Percentiles rank a stretch among this genome's conserved stretches.
phyloP scores from a whole-genome alignment of 2,113 vertebrate genomes.

The Monopterus albus region DNA sequence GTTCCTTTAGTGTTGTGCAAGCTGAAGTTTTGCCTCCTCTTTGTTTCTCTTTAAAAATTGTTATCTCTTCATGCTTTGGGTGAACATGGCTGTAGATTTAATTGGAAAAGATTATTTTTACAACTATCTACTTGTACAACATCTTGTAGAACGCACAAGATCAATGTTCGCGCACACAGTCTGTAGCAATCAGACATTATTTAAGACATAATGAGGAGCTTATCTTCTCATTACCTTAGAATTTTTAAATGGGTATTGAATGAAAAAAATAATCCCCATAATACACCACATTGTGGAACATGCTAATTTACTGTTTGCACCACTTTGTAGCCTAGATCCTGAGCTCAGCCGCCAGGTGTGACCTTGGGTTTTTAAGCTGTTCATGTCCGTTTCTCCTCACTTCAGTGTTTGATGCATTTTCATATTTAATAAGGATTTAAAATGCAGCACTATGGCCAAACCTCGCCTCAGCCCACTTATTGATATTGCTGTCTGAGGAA shows the following conservation, averaged over 20 bases:
- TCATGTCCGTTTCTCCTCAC: not conserved
- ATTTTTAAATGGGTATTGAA: not conserved
- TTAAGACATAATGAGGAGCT: not conserved
- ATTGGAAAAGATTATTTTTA: too few relatives aligned
- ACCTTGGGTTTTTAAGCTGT: not conserved
- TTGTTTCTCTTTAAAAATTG: too few relatives aligned
- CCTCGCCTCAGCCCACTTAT: not conserved
- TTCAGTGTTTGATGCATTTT: not conserved
- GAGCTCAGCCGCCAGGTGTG: not conserved
- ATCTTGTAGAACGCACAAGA: too few relatives aligned
- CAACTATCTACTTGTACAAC: too few relatives aligned
- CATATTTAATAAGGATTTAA: not conserved
- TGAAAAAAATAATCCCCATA: not conserved
- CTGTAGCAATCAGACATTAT: conserved; percentile 4
- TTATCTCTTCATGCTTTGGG: too few relatives aligned
- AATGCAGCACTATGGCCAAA: not conserved
- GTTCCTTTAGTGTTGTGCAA: not conserved
- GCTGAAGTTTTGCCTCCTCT: not conserved
- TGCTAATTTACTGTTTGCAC: not conserved
- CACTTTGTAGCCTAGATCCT: not conserved
- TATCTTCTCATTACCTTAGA: conserved; percentile 2
- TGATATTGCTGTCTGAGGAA: not conserved
- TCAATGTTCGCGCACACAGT: not conserved
- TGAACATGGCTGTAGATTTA: not conserved
- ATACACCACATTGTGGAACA: not conserved